Evolutionary conservation across 2,797 vertebrate genomes (phyloP).

Genomic region (Lutra lutra): DNA sequence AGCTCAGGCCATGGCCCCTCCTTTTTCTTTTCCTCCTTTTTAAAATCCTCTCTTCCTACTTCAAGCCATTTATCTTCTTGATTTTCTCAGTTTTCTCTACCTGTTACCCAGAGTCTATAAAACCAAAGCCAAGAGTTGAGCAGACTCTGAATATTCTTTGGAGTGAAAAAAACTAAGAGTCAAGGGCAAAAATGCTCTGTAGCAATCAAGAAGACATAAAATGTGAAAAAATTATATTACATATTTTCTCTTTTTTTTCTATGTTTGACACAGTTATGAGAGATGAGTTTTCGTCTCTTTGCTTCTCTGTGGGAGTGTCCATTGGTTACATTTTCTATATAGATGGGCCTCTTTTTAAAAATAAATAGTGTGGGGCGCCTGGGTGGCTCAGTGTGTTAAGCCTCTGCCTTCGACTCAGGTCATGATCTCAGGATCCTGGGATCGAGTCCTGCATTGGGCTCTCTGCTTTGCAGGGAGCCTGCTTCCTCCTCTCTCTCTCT

Average conservation of each 20-base stretch:
- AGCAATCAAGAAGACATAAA: not conserved
- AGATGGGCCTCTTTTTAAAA: not conserved
- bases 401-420: no score
- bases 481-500: no score
- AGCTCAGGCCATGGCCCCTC: not conserved
- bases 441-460: no score
- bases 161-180: not conserved
- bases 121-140: not conserved
- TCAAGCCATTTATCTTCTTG: not conserved
- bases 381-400: no score
- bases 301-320: not conserved
- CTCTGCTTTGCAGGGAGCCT: no score
- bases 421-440: no score
- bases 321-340: not conserved
- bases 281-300: not conserved
- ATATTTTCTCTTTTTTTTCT: not conserved
- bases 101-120: not conserved
- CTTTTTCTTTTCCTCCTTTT: not conserved
- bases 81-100: not conserved
- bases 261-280: not conserved
- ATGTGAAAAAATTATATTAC: not conserved
- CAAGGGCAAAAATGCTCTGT: not conserved
- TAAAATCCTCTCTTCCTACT: not conserved
- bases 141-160: not conserved
- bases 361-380: not conserved